phyloP scores from a whole-genome alignment of 2,113 vertebrate genomes.

The Colius striatus region DNA sequence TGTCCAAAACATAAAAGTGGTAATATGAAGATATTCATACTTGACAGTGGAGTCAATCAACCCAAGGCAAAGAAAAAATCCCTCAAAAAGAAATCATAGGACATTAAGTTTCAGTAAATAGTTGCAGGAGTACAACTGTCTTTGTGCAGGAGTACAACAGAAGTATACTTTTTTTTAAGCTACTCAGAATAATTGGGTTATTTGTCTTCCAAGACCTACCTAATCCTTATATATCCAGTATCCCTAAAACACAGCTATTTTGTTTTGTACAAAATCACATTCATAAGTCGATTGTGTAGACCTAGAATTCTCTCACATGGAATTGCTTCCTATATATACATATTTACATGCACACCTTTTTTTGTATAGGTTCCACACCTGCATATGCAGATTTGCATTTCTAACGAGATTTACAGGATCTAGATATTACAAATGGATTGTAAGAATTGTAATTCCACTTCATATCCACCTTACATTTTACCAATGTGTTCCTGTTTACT shows the following conservation, averaged over 20 bases:
- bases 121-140: neutral
- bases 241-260: neutral
- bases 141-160: too few species aligned
- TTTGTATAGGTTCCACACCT: neutral
- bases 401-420: neutral
- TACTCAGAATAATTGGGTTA: neutral
- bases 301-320: neutral
- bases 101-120: neutral
- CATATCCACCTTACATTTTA: neutral
- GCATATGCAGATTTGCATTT: neutral
- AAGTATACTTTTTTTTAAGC: neutral
- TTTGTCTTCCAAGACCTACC: neutral
- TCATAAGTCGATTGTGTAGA: neutral
- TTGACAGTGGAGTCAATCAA: neutral
- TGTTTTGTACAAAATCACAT: neutral
- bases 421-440: neutral
- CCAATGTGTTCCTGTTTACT: neutral
- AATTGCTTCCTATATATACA: neutral
- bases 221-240: neutral
- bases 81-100: neutral
- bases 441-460: neutral
- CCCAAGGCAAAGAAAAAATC: neutral
- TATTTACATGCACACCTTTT: neutral
- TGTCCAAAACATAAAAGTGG: neutral
- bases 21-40: neutral